Evolutionary conservation across 2,113 vertebrate genomes (phyloP).

Genomic region (Microtus montanus): DNA sequence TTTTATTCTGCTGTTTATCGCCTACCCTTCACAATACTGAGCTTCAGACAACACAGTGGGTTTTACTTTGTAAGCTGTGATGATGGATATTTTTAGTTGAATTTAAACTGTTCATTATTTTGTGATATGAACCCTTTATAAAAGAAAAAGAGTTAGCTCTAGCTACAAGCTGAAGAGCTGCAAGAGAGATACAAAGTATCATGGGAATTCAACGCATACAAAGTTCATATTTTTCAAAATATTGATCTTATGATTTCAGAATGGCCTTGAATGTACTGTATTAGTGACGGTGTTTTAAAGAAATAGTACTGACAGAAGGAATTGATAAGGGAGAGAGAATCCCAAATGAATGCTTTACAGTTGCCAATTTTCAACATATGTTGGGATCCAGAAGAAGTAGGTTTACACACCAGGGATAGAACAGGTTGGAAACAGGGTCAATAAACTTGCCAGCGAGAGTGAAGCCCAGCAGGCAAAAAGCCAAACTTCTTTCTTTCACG

Average conservation of each 20-base stretch:
- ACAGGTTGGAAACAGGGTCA: background rate
- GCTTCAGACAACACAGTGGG: background rate
- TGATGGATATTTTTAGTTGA: background rate
- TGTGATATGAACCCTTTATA: background rate
- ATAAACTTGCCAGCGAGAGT: background rate
- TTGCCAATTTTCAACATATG: background rate
- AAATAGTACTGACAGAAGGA: background rate
- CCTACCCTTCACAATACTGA: fast-evolving
- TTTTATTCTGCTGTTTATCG: background rate
- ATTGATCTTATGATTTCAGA: background rate
- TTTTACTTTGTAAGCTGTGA: background rate
- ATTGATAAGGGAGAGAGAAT: background rate
- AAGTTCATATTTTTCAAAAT: background rate
- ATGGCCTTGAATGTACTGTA: background rate
- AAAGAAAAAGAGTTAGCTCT: background rate
- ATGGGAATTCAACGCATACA: background rate
- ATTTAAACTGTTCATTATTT: background rate
- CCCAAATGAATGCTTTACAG: background rate
- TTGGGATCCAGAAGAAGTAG: too few species aligned
- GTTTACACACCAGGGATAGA: background rate
- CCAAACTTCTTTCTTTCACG: background rate
- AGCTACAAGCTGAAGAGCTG: background rate
- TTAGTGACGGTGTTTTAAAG: background rate
- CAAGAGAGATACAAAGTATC: background rate
- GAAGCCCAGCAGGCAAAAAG: background rate